Percentiles rank a stretch among this genome's conserved stretches.
Evolutionary conservation across 2,888 invertebrate species (phyloP).

Genomic region (Drosophila acutilabella): DNA sequence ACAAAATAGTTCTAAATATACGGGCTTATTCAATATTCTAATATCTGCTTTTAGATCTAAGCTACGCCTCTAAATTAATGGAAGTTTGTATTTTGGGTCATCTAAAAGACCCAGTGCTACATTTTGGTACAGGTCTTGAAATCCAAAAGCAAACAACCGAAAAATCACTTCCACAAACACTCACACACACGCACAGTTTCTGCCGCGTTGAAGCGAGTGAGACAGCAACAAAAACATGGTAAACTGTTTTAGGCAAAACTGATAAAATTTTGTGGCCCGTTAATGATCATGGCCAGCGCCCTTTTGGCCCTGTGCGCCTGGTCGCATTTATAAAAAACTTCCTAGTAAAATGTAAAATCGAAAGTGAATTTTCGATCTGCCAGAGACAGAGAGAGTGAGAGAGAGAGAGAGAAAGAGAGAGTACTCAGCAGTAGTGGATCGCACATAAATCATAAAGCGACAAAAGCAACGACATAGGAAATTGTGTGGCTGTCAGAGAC

Average conservation of each 20-base stretch:
- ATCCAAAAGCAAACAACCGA: conserved; percentile 4
- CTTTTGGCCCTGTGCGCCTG: conserved; percentile 67
- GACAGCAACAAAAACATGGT: conserved; percentile 37
- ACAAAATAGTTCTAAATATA: no score
- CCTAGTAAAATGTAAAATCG: conserved; percentile 76
- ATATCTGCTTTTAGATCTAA: no score
- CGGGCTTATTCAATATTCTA: no score
- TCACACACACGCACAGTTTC: not conserved
- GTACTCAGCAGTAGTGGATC: not conserved
- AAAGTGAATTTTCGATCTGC: conserved; percentile 62
- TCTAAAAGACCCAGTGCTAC: no score
- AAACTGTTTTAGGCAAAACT: conserved; percentile 22
- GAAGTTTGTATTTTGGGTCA: no score
- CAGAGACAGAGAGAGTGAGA: not conserved
- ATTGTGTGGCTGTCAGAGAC: conserved; percentile 50
- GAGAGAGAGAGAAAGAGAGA: not conserved
- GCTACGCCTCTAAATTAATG: no score
- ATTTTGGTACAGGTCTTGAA: no score
- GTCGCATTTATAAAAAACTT: conserved; percentile 76
- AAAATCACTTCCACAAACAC: conserved; percentile 12
- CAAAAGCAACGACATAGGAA: conserved; percentile 64
- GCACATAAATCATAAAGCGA: conserved; percentile 69
- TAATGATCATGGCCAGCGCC: conserved; percentile 32
- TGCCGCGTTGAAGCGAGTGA: conserved; percentile 31
- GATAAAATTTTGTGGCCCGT: conserved; percentile 34